Evolutionary conservation across 2,797 vertebrate species (phyloP).

Genomic region (Scleropages formosus): DNA sequence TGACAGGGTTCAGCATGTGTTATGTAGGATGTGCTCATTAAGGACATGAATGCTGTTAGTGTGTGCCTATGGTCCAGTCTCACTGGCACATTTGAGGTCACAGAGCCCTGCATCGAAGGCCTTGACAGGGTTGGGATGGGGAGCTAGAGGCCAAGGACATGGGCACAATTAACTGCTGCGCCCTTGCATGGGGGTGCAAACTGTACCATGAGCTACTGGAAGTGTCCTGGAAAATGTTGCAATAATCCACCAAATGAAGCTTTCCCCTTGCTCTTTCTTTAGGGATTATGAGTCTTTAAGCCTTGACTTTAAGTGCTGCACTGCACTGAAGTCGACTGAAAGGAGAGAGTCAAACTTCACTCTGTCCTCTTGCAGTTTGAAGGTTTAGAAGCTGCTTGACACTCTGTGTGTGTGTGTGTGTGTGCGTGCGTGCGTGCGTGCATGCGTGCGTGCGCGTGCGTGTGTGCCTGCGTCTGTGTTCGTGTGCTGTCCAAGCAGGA

Average conservation of each 20-base stretch:
- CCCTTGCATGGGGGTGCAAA: background rate
- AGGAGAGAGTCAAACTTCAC: background rate
- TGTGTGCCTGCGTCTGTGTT: background rate
- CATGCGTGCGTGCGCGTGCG: background rate
- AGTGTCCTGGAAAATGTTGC: background rate
- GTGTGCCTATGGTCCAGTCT: too few relatives aligned
- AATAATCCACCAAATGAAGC: conserved; percentile 5
- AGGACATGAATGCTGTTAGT: too few relatives aligned
- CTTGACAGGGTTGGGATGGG: too few relatives aligned
- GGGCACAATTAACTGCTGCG: too few relatives aligned
- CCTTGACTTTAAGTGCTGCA: background rate
- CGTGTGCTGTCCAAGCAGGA: background rate
- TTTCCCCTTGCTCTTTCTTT: background rate
- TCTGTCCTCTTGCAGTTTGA: background rate
- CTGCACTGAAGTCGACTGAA: background rate
- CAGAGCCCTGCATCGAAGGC: too few relatives aligned
- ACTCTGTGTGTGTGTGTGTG: background rate
- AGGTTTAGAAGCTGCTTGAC: background rate
- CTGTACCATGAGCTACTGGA: background rate
- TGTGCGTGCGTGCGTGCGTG: background rate
- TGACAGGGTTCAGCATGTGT: too few relatives aligned
- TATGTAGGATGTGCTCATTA: too few relatives aligned
- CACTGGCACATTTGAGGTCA: too few relatives aligned
- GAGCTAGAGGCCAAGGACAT: too few relatives aligned
- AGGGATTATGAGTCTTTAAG: conserved; percentile 17